Evolutionary conservation across 2,113 vertebrate species (phyloP).

Genomic region (Paedocypris sp.): DNA sequence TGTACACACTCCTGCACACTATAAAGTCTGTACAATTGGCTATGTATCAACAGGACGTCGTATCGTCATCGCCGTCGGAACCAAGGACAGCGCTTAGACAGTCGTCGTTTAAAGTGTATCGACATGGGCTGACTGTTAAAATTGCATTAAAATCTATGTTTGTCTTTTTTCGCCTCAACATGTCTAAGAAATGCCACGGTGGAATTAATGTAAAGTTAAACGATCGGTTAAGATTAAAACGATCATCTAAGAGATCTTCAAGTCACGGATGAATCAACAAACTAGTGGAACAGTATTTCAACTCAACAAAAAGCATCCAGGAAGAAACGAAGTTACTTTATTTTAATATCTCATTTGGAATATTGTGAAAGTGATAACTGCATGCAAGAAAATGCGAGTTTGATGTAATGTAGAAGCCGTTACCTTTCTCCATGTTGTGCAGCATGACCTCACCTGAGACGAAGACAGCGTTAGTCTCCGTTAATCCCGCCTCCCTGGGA

Average conservation of each 20-base stretch:
- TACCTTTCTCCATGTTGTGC: slow-evolving; percentile 51
- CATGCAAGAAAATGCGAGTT: slow-evolving; percentile 11
- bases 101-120: neutral
- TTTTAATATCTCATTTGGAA: neutral
- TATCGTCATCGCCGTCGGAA: slow-evolving; percentile 38
- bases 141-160: too few species aligned
- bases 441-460: slow-evolving; percentile 38
- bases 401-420: slow-evolving; percentile 19
- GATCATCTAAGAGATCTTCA: neutral
- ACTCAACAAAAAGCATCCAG: neutral
- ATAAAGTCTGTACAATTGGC: too few species aligned
- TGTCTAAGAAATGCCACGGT: neutral
- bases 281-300: neutral
- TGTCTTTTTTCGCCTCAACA: too few species aligned
- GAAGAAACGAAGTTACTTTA: neutral
- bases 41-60: neutral
- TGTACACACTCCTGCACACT: too few species aligned
- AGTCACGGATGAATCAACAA: neutral
- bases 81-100: slow-evolving; percentile 51
- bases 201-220: neutral
- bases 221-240: neutral
- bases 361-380: neutral
- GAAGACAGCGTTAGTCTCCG: slow-evolving; percentile 16
- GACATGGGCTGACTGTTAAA: too few species aligned
- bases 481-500: slow-evolving; percentile 29